Percentiles rank a stretch among this genome's conserved stretches.
These are phyloP conservation scores for Tragulus kanchil DNA, from an alignment of 2,113 vertebrate species.

Conservation along the genomic window DNA sequence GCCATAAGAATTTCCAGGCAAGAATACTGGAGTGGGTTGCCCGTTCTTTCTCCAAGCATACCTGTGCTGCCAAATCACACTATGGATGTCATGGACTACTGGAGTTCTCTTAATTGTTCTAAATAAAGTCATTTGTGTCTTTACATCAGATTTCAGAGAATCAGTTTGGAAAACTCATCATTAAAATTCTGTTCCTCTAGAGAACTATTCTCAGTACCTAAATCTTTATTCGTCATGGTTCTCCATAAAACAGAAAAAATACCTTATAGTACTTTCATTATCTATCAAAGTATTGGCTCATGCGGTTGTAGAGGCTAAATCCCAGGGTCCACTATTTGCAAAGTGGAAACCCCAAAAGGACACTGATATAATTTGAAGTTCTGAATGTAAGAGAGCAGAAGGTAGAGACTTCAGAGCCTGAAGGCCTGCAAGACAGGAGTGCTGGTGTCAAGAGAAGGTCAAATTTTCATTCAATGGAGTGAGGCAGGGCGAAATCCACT, in stretches of 20 bases:
- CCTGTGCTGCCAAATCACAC: neutral
- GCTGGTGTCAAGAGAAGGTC: neutral
- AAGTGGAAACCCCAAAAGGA: neutral
- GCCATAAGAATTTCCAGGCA: neutral
- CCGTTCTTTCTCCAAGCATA: neutral
- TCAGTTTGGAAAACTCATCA: neutral
- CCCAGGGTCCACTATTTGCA: neutral
- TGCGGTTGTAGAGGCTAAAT: neutral
- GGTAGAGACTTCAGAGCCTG: neutral
- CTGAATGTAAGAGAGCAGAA: neutral
- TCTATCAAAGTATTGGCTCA: neutral
- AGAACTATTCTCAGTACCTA: neutral
- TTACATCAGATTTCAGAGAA: neutral
- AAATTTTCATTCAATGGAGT: neutral
- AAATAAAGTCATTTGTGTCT: neutral
- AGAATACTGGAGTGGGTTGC: neutral
- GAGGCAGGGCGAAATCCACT: neutral
- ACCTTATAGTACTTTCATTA: neutral
- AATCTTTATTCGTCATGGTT: neutral
- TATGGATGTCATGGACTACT: neutral
- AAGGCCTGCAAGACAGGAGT: neutral
- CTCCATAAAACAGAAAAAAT: neutral
- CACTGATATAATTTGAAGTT: neutral
- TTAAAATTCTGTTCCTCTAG: neutral
- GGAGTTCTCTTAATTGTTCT: neutral